Percentiles rank a stretch among this genome's conserved stretches.
phyloP scores from a whole-genome alignment of 1,140 invertebrate genomes.

The Mya arenaria region DNA sequence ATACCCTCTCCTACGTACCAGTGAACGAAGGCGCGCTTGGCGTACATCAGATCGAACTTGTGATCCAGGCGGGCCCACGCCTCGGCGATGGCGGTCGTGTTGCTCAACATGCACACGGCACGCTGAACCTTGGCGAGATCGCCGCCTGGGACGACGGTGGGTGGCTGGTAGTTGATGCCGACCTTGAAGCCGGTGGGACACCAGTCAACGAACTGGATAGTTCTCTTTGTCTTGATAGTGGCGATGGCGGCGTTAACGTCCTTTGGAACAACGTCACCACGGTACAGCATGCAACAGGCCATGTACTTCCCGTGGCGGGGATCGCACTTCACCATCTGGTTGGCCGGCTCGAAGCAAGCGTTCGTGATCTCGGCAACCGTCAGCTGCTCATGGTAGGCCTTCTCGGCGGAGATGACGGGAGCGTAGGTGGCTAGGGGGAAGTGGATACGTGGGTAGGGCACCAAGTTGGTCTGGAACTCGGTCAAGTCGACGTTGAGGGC shows the following conservation, averaged over 20 bases:
- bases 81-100: slow-evolving; percentile 90
- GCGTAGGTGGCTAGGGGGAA: slow-evolving; percentile 78
- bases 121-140: slow-evolving; percentile 82
- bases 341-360: slow-evolving; percentile 91
- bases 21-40: slow-evolving; percentile 49
- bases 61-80: slow-evolving; percentile 83
- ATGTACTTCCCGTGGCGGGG: slow-evolving; percentile 94
- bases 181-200: slow-evolving; percentile 78
- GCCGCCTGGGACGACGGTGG: slow-evolving; percentile 86
- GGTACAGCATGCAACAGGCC: slow-evolving; percentile 83
- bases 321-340: slow-evolving; percentile 93
- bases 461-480: slow-evolving; percentile 88
- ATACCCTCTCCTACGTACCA: slow-evolving; percentile 89
- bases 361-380: slow-evolving; percentile 84
- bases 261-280: slow-evolving; percentile 84
- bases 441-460: slow-evolving; percentile 79
- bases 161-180: slow-evolving; percentile 74
- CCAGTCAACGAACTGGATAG: slow-evolving; percentile 90
- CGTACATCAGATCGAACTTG: slow-evolving; percentile 59
- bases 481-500: slow-evolving; percentile 87
- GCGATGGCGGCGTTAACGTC: slow-evolving; percentile 89
- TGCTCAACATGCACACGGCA: slow-evolving; percentile 84
- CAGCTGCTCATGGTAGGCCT: slow-evolving; percentile 80
- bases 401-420: slow-evolving; percentile 76
- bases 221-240: slow-evolving; percentile 82